These are phyloP conservation scores for Oreochromis niloticus DNA, from an alignment of 2,113 vertebrate genomes.

Conservation along the genomic window DNA sequence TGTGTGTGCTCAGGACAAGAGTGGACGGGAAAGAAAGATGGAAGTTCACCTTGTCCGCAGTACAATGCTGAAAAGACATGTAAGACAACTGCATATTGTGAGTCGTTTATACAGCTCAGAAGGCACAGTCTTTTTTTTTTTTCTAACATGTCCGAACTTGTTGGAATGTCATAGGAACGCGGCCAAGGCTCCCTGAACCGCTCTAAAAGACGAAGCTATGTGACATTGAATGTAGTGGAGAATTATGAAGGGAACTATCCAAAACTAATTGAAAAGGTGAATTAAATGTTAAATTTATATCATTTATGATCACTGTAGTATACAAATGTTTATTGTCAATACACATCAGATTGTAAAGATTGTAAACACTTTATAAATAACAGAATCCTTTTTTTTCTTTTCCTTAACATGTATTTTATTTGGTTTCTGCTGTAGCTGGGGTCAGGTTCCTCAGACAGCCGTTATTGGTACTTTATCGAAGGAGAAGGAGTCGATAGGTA, in stretches of 20 bases:
- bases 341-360: too few relatives aligned
- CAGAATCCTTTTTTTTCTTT: too few relatives aligned
- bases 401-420: too few relatives aligned
- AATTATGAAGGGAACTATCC: too few relatives aligned
- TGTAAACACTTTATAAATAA: too few relatives aligned
- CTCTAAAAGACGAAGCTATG: too few relatives aligned
- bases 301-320: too few relatives aligned
- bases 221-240: too few relatives aligned
- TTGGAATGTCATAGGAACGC: not conserved
- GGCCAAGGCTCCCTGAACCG: constrained; percentile 25
- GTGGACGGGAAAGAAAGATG: constrained; percentile 59
- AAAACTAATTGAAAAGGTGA: too few relatives aligned
- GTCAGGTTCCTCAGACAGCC: too few relatives aligned
- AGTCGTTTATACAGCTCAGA: fast-evolving
- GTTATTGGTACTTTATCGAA: constrained; percentile 77
- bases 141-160: fast-evolving
- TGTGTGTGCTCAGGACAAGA: constrained; percentile 60
- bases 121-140: not conserved
- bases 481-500: constrained; percentile 75
- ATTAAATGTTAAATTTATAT: too few relatives aligned
- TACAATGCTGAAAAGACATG: fast-evolving
- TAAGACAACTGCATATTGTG: not conserved
- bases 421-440: constrained; percentile 73
- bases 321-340: too few relatives aligned
- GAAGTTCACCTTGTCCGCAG: constrained; percentile 57